Evolutionary conservation across 2,888 invertebrate species (phyloP).

Genomic region (Cremastinae sp.): DNA sequence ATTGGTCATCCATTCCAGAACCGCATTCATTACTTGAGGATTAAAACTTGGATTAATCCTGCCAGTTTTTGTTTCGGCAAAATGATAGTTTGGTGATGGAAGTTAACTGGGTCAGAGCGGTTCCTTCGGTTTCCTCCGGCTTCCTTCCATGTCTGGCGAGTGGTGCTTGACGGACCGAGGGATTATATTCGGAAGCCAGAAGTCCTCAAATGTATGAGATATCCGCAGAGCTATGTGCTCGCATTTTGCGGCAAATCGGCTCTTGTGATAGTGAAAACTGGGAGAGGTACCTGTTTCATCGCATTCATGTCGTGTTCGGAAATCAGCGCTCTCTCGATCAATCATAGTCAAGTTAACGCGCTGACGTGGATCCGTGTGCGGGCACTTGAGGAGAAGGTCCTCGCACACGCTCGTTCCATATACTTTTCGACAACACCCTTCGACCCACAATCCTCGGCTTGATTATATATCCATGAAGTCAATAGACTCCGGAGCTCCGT

Average conservation of each 20-base stretch:
- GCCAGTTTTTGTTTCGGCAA: neutral
- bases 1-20: neutral
- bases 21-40: neutral
- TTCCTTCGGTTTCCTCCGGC: too few species aligned
- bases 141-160: too few species aligned
- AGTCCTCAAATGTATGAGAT: neutral
- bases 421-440: neutral
- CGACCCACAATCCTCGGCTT: slow-evolving; percentile 5
- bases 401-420: neutral
- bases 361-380: slow-evolving; percentile 27
- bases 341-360: slow-evolving; percentile 73
- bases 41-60: too few species aligned
- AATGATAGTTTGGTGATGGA: neutral
- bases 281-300: slow-evolving; percentile 63
- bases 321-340: slow-evolving; percentile 71
- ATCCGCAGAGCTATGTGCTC: neutral
- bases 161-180: too few species aligned
- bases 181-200: too few species aligned
- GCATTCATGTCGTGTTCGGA: slow-evolving; percentile 68
- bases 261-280: slow-evolving; percentile 31
- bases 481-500: slow-evolving; percentile 14
- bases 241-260: slow-evolving; percentile 17
- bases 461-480: slow-evolving; percentile 23
- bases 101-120: too few species aligned
- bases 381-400: slow-evolving; percentile 36